Conservation (phyloP, 2,888 invertebrate species). For the Minunthozetes semirufus region DNA sequence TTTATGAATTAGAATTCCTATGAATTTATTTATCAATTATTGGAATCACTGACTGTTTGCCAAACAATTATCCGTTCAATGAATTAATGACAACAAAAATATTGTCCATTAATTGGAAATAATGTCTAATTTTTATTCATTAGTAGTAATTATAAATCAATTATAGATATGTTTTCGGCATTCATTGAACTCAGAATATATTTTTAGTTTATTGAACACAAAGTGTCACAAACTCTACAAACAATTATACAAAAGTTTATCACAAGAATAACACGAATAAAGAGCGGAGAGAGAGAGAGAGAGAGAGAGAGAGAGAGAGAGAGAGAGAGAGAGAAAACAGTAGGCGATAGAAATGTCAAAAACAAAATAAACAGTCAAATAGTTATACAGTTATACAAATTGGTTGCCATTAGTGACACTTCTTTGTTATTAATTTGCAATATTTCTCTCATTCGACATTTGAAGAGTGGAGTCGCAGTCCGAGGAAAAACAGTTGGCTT, state of each 20-base stretch:
- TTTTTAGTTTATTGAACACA: not conserved
- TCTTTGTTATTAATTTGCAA: not conserved
- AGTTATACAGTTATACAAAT: not conserved
- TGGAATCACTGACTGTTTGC: too few relatives aligned
- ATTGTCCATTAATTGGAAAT: too few relatives aligned
- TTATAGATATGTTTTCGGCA: too few relatives aligned
- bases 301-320: slow-evolving; percentile 26
- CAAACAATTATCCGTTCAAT: too few relatives aligned
- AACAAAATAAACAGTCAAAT: not conserved
- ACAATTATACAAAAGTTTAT: not conserved
- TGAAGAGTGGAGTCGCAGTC: not conserved
- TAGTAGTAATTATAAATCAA: too few relatives aligned
- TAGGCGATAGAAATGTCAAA: not conserved
- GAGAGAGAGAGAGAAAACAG: slow-evolving; percentile 15
- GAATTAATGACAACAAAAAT: too few relatives aligned
- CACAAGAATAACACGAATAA: too few relatives aligned
- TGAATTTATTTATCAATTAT: too few relatives aligned
- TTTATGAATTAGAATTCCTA: too few relatives aligned
- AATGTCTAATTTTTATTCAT: too few relatives aligned
- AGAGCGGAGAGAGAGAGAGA: too few relatives aligned
- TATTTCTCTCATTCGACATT: not conserved
- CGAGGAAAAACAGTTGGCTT: not conserved
- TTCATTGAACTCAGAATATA: not conserved
- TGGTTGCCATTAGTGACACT: slow-evolving; percentile 2
- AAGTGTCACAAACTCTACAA: too few relatives aligned